Evolutionary conservation across 2,888 invertebrate genomes (phyloP), one percentile per base, ranked within the genome.

Genomic region (Dynastes maya): DNA sequence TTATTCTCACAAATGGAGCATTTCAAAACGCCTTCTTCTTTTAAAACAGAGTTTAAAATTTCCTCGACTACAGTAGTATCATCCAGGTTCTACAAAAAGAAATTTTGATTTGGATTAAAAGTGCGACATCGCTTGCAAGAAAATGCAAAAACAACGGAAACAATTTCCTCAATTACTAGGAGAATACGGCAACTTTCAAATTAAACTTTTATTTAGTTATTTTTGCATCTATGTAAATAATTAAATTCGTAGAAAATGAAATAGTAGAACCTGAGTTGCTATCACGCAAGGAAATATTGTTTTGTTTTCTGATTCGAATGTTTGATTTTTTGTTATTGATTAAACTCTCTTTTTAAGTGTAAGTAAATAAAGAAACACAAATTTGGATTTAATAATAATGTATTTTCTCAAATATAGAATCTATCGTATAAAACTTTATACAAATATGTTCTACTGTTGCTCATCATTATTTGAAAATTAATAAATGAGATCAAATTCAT

Each of bases 71-170:
- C 27, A 27, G 72, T 45, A 61, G 58, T 74, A 29, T 74, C 72
- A 22, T 74, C 72, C 72, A 74, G 72, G 72, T 74, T 74, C 72
- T 74, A 74, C 72, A 74, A 74, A 37, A 68, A 68, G 68, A 68
- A 68, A 68, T 68, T 68, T 68, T 68, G 68, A 68, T 40, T 13
- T 68, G 27, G 22, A 49, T 74, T 74, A 74, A 16, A 61, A 61
- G 13, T 16, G 8, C n/a, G 40, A 29, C n/a, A 32, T 37, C 6
- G 45, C 45, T 45, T 45, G 8, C 9, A 45, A 8, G 45, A 45
- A 45, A 45, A 45, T 64, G 32, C 37, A 6, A 55, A n/a, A 55
- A 55, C 5, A 32, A n/a, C 5, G 37, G 1, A 64, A 64, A 64
- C 45, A 11, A 45, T 45, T 2, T 8, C 1, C 8, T 29, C n/a